Conservation (phyloP, 2,113 vertebrate species). For the Theropithecus gelada region DNA sequence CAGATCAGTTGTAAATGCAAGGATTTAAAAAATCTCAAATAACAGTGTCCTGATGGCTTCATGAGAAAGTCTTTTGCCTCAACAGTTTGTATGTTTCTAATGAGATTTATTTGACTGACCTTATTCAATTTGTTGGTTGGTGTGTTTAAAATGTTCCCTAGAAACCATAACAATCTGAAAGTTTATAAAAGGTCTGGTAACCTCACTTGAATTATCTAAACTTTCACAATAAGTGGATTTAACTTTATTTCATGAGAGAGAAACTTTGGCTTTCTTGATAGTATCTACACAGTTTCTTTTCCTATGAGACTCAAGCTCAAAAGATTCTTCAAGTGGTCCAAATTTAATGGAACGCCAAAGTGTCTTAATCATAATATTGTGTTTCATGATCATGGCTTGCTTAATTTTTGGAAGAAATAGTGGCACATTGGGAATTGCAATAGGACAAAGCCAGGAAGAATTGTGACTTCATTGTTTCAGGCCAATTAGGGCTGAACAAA, state of each 20-base stretch:
- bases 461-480: conserved; percentile 58
- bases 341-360: conserved; percentile 65
- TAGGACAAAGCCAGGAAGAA: conserved; percentile 50
- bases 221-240: conserved; percentile 39
- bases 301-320: conserved; percentile 46
- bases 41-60: not conserved
- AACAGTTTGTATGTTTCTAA: conserved; percentile 48
- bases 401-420: conserved; percentile 71
- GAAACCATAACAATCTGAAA: conserved; percentile 57
- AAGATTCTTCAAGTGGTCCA: conserved; percentile 40
- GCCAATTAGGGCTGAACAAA: conserved; percentile 53
- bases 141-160: conserved; percentile 57
- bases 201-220: conserved; percentile 60
- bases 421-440: conserved; percentile 61
- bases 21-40: conserved; percentile 5
- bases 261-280: conserved; percentile 58
- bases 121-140: conserved; percentile 49
- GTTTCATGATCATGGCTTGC: conserved; percentile 56
- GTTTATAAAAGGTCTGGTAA: conserved; percentile 47
- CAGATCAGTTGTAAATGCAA: conserved; percentile 21
- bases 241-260: conserved; percentile 48
- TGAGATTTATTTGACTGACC: conserved; percentile 39
- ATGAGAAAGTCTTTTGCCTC: conserved; percentile 49
- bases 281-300: conserved; percentile 59
- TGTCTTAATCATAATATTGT: conserved; percentile 72